Percentiles rank a stretch among this genome's conserved stretches.
These are phyloP conservation scores for Gallinago nigripennis DNA, from an alignment of 2,797 vertebrate species.

Conservation along the genomic window DNA sequence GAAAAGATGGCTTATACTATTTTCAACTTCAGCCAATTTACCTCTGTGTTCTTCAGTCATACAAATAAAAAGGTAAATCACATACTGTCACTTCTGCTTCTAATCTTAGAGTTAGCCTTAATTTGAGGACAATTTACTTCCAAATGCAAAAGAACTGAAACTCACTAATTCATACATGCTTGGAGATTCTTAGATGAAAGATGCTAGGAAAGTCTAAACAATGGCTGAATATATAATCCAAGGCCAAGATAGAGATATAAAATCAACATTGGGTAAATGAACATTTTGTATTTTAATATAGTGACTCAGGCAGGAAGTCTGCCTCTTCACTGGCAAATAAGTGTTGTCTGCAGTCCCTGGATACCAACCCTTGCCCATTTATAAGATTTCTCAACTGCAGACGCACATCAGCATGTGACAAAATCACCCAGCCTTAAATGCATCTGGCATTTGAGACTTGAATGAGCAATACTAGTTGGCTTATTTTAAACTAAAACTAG, in stretches of 20 bases:
- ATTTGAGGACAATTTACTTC: not conserved
- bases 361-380: not conserved
- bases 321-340: not conserved
- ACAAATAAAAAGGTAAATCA: not conserved
- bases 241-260: not conserved
- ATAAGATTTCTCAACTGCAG: not conserved
- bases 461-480: not conserved
- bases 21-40: not conserved
- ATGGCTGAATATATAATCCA: not conserved
- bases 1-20: not conserved
- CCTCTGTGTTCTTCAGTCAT: not conserved
- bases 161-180: not conserved
- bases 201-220: not conserved
- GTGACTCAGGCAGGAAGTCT: conserved; percentile 1
- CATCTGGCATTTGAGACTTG: not conserved
- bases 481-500: not conserved
- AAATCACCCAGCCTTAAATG: not conserved
- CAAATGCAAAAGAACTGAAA: not conserved
- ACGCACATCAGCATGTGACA: not conserved
- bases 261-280: not conserved
- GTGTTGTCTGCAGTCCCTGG: not conserved
- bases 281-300: not conserved
- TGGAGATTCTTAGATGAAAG: not conserved
- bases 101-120: not conserved
- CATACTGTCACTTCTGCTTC: not conserved